Base-by-base conservation (phyloP, 2,888 invertebrate species). In the Acronicta leporina region DNA sequence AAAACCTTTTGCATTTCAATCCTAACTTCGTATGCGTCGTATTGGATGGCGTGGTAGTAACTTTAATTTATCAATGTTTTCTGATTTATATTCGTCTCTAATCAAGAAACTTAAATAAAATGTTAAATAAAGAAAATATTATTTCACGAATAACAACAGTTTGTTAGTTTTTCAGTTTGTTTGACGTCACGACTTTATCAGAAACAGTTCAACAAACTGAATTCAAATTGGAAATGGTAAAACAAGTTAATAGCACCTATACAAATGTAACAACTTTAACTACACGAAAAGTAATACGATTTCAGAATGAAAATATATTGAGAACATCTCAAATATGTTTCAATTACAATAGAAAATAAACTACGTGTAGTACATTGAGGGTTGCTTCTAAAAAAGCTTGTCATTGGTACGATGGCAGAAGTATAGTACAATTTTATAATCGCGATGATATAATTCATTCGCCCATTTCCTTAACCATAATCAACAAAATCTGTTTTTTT, bases 71-170 rank as follows among this genome's bases (percentile, higher is more conserved):
- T 41, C 20, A 42, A 43, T 51, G 4, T 42, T 54, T 41, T 44
- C 35, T 6, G 44, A 42, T 14, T 44, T 48, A 15, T 25, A 38
- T 33, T 51, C 16, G 11, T 48, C 35, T 65, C 40, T 65, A 59
- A 65, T 68, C 71, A 71, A 59, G 51, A 45, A 38, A 38, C 5
- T 45, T 11, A 25, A 14, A 35, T 35, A 35, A 20, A n/a, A 41
- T 41, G 2, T 15, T 11, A 14, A 5, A 49, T 14, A 40, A 4
- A 42, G 41, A 50, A 15, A 20, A 68, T 45, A 49, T 48, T 48
- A 14, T 49, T 7, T 5, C 15, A 52, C 14, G 8, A 50, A 33
- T 41, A 40, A 4, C 47, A 25, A 15, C 15, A 11, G 13, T 30
- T 41, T 35, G 16, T 16, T 47, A 47, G 15, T 30, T 30, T 46